Evolutionary conservation across 2,797 vertebrate genomes (phyloP).

Genomic region (Sternarchorhynchus goeldii): DNA sequence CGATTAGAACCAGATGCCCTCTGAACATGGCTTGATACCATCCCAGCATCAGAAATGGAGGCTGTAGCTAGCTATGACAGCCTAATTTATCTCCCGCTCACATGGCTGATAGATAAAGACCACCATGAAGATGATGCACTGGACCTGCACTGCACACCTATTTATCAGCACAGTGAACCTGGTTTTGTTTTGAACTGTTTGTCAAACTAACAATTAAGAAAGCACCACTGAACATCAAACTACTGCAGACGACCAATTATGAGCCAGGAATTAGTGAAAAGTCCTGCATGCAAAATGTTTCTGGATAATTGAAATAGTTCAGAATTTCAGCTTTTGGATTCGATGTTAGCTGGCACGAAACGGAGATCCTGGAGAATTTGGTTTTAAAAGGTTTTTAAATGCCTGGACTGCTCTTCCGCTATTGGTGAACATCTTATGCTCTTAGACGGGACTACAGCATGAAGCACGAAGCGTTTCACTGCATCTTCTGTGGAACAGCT

Average conservation of each 20-base stretch:
- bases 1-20: slow-evolving; percentile 57
- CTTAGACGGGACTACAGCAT: too few relatives aligned
- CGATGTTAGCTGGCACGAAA: too few relatives aligned
- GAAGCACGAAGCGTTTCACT: too few relatives aligned
- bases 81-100: slow-evolving; percentile 49
- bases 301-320: too few relatives aligned
- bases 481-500: neutral
- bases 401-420: too few relatives aligned
- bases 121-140: slow-evolving; percentile 39
- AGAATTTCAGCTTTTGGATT: too few relatives aligned
- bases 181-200: slow-evolving; percentile 36
- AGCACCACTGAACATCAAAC: neutral
- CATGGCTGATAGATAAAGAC: slow-evolving; percentile 57
- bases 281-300: too few relatives aligned
- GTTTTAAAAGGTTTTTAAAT: too few relatives aligned
- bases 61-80: slow-evolving; percentile 47
- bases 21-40: slow-evolving; percentile 35
- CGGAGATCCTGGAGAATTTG: too few relatives aligned
- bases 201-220: slow-evolving; percentile 21
- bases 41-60: slow-evolving; percentile 43
- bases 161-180: slow-evolving; percentile 39
- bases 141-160: slow-evolving; percentile 24
- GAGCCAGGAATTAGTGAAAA: too few relatives aligned
- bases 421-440: too few relatives aligned
- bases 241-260: neutral